phyloP scores from a whole-genome alignment of 2,113 vertebrate genomes.

The Albula goreensis region DNA sequence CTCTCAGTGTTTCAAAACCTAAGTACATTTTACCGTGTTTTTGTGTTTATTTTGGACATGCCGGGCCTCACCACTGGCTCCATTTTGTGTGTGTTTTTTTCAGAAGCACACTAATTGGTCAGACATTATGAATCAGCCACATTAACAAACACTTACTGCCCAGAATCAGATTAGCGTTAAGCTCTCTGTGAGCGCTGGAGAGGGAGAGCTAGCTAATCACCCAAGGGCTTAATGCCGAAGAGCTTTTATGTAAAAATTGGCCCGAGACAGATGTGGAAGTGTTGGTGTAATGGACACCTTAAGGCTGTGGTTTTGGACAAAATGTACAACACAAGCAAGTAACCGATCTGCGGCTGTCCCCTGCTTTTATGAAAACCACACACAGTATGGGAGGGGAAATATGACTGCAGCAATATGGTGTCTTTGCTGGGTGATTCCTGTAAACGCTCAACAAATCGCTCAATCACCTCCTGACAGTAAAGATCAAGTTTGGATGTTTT shows the following conservation, averaged over 20 bases:
- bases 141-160: conserved; percentile 36
- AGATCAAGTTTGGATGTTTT: too few relatives aligned
- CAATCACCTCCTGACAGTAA: too few relatives aligned
- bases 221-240: conserved; percentile 59
- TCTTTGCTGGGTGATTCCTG: conserved; percentile 3
- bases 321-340: conserved; percentile 39
- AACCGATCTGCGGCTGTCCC: neutral
- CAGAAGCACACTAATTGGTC: conserved; percentile 27
- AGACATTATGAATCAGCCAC: conserved; percentile 5
- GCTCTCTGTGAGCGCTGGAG: conserved; percentile 41
- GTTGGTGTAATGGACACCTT: conserved; percentile 44
- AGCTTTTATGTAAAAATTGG: conserved; percentile 67
- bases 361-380: conserved; percentile 14
- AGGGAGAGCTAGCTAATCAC: conserved; percentile 53
- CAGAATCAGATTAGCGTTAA: conserved; percentile 31
- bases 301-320: conserved; percentile 22
- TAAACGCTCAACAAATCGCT: neutral
- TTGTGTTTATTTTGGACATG: neutral
- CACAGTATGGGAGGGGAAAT: neutral
- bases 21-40: neutral
- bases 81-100: neutral
- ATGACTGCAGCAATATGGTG: neutral
- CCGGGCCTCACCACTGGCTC: too few relatives aligned
- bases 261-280: conserved; percentile 40
- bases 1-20: neutral